A percentile compares a stretch with the other conserved stretches of the same genome.
Conservation (phyloP, 2,888 invertebrate species). For the Cheilosia scutellata region DNA sequence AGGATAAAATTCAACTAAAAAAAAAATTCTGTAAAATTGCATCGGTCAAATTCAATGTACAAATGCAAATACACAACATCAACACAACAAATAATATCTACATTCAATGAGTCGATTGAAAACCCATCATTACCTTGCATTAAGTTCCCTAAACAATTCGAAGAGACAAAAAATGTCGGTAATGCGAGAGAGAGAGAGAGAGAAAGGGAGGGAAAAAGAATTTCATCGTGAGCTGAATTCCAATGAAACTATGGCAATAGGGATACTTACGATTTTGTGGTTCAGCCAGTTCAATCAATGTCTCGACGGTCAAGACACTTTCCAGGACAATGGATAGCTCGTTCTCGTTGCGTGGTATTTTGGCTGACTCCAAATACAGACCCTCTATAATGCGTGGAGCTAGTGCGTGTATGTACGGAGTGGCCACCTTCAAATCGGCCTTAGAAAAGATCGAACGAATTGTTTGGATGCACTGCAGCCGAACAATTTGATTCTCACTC, state of each 20-base stretch:
- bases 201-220: slow-evolving; percentile 63
- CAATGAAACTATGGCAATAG: slow-evolving; percentile 22
- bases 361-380: slow-evolving; percentile 87
- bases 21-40: background rate
- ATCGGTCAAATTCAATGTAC: slow-evolving; percentile 44
- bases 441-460: slow-evolving; percentile 91
- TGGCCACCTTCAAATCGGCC: slow-evolving; percentile 88
- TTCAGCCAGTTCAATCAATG: slow-evolving; percentile 89
- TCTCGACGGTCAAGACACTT: slow-evolving; percentile 90
- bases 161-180: slow-evolving; percentile 74
- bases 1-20: background rate
- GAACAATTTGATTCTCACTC: slow-evolving; percentile 88
- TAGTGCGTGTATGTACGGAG: slow-evolving; percentile 92
- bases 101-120: slow-evolving; percentile 58
- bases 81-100: slow-evolving; percentile 61
- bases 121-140: slow-evolving; percentile 86
- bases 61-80: slow-evolving; percentile 36
- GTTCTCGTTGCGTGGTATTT: slow-evolving; percentile 87
- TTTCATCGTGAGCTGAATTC: slow-evolving; percentile 55
- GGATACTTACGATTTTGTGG: slow-evolving; percentile 90
- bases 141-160: slow-evolving; percentile 85
- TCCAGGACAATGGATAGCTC: slow-evolving; percentile 90
- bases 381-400: slow-evolving; percentile 92
- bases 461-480: slow-evolving; percentile 91
- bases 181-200: slow-evolving; percentile 68